These are phyloP conservation scores for Onychostruthus taczanowskii DNA, from an alignment of 2,113 vertebrate genomes.

Conservation along the genomic window DNA sequence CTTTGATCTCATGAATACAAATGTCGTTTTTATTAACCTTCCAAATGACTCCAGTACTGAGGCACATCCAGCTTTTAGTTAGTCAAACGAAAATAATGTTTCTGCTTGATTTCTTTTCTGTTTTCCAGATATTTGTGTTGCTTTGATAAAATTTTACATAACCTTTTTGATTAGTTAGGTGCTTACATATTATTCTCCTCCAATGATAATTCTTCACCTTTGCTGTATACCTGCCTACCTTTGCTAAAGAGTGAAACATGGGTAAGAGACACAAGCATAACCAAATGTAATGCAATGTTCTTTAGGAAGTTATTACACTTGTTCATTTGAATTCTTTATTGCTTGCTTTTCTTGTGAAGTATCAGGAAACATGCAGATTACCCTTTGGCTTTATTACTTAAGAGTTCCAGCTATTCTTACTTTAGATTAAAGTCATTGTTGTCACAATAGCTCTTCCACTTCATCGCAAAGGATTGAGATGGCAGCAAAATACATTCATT, in stretches of 20 bases:
- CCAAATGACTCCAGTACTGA: background rate
- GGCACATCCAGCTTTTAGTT: background rate
- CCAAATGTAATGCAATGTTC: conserved; percentile 17
- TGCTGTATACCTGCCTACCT: conserved; percentile 10
- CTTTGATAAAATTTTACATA: background rate
- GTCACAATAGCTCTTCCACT: conserved; percentile 58
- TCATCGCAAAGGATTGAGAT: conserved; percentile 39
- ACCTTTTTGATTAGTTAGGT: conserved; percentile 35
- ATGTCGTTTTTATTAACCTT: conserved; percentile 49
- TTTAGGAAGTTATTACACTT: conserved; percentile 44
- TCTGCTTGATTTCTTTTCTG: conserved; percentile 8
- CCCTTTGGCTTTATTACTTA: conserved; percentile 58
- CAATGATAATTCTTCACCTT: conserved; percentile 6
- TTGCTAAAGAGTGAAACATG: background rate
- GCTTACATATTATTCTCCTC: conserved; percentile 9
- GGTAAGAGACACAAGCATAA: conserved; percentile 38
- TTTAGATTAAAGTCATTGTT: conserved; percentile 64
- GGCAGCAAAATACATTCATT: background rate
- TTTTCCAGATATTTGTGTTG: background rate
- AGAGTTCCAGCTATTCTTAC: conserved; percentile 41
- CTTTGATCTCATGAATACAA: conserved; percentile 55
- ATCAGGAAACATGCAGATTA: conserved; percentile 55
- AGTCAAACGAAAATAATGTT: conserved; percentile 3
- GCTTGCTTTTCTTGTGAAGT: conserved; percentile 68
- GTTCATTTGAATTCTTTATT: conserved; percentile 64